phyloP scores from a whole-genome alignment of 2,113 vertebrate species.

The Paramisgurnus dabryanus region DNA sequence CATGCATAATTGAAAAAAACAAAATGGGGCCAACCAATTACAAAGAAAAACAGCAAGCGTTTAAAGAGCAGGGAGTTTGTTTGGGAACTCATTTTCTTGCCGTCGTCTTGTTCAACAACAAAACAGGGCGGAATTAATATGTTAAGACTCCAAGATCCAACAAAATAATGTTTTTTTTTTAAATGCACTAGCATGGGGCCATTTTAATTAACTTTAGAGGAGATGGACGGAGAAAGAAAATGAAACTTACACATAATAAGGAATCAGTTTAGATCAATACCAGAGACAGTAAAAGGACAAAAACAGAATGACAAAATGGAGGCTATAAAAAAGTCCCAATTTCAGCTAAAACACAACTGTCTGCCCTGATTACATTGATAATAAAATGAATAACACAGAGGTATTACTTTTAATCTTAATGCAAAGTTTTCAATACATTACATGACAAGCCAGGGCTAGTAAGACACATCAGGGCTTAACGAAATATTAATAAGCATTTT shows the following conservation, averaged over 20 bases:
- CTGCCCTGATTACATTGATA: no score
- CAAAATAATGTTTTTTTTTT: constrained; percentile 12
- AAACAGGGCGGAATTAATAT: constrained; percentile 41
- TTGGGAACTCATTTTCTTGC: constrained; percentile 31
- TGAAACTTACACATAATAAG: constrained; percentile 46
- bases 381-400: no score
- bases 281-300: not conserved
- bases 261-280: constrained; percentile 63
- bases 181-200: constrained; percentile 10
- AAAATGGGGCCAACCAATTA: constrained; percentile 35
- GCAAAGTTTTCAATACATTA: constrained; percentile 4
- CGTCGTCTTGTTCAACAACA: constrained; percentile 14
- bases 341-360: no score
- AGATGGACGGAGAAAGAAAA: constrained; percentile 34
- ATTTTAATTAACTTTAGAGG: constrained; percentile 47
- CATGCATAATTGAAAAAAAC: constrained; percentile 19
- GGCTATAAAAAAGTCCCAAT: not conserved
- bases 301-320: not conserved
- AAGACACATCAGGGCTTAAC: constrained; percentile 20
- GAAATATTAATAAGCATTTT: constrained; percentile 26
- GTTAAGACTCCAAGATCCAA: constrained; percentile 21
- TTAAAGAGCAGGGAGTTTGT: constrained; percentile 33
- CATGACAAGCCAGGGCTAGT: constrained; percentile 7
- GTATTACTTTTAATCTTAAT: no score
- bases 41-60: constrained; percentile 17